These are phyloP conservation scores for Drosophila pectinifera DNA, from an alignment of 1,140 invertebrate genomes.

Conservation along the genomic window DNA sequence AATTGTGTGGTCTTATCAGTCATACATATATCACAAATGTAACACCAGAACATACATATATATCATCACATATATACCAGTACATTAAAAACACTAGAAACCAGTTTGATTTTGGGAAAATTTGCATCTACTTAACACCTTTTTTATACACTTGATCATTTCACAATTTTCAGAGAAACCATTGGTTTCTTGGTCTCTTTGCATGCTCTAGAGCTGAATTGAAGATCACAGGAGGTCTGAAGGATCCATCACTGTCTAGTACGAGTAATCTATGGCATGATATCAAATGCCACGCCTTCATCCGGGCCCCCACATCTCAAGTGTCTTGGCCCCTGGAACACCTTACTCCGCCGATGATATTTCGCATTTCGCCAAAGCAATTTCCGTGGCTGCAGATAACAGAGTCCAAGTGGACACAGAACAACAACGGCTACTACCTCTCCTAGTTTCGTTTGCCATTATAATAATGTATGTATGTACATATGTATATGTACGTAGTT, in stretches of 20 bases:
- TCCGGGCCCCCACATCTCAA: constrained; percentile 26
- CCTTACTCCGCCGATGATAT: neutral
- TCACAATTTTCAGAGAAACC: constrained; percentile 9
- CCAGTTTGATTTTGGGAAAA: constrained; percentile 3
- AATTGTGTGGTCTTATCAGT: constrained; percentile 15
- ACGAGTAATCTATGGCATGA: neutral
- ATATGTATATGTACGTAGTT: too few species aligned
- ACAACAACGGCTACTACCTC: constrained; percentile 24
- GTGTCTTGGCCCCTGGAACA: constrained; percentile 18
- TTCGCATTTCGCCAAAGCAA: constrained; percentile 32
- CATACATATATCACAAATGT: neutral
- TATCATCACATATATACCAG: neutral
- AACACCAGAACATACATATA: neutral
- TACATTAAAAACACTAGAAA: neutral
- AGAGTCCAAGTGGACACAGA: constrained; percentile 18
- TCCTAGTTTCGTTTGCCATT: constrained; percentile 36
- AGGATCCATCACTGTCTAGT: neutral
- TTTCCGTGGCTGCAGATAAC: constrained; percentile 47
- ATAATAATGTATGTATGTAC: constrained; percentile 21
- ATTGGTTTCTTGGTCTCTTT: too few species aligned
- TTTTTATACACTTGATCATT: neutral
- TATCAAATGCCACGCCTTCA: constrained; percentile 13
- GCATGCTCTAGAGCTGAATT: too few species aligned
- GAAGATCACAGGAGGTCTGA: too few species aligned
- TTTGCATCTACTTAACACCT: constrained; percentile 7